Evolutionary conservation across 2,888 invertebrate species (phyloP), one percentile per base, ranked within the genome.

Genomic region (Sipunculus nudus): DNA sequence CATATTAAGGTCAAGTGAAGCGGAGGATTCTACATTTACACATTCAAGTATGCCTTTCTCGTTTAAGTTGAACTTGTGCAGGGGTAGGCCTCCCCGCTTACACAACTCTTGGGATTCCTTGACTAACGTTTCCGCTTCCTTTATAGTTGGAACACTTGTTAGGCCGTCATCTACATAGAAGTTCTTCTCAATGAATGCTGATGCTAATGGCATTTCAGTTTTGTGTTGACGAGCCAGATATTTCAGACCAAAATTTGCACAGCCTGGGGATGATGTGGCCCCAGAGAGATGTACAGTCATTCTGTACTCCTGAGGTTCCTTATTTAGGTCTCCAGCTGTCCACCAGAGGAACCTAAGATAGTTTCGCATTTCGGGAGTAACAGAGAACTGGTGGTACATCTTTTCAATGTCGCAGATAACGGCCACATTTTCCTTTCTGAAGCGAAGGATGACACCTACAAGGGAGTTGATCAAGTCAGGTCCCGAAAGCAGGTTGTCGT

Each of bases 31-130:
- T 3, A 53, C 54, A 40, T 65, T 43, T 6, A 69, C 61, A 21
- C 23, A 23, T 5, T 50, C 23, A 39, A 73, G 57, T 2, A 71
- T 65, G 23, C 63, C 43, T 25, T 47, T 53, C 23, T 47, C 45
- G 26, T 62, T 64, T 6, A 53, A 57, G 5, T 70, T 16, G 59
- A 68, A 71, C 41, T 71, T 68, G 38, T 59, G 45, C 1, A 72
- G 40, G 3, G 53, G 26, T 58, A 70, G 5, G 4, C 64, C 63
- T 10, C 63, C 69, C 38, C 52, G 40, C 3, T 28, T 52, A 26
- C 59, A 55, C 39, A 66, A 26, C 2, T 32, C 28, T 50, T 40
- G 28, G 19, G 46, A 16, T 25, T 52, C 29, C 28, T 41, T 6
- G 2, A 64, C 48, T 38, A 69, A 31, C 3, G 40, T 45, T 19